phyloP scores from a whole-genome alignment of 2,888 invertebrate species.

The Thereva unica region DNA sequence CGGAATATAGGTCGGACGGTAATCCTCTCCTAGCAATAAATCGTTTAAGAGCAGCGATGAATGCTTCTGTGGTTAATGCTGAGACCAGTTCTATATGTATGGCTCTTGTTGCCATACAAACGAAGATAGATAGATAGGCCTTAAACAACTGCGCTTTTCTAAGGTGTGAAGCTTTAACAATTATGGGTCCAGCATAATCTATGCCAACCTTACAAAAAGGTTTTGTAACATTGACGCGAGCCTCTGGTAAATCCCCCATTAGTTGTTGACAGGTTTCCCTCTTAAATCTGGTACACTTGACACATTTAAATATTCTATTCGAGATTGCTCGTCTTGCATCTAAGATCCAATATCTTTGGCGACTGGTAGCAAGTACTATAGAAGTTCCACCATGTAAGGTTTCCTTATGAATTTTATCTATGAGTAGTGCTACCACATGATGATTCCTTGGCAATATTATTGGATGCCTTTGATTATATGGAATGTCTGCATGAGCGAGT shows the following conservation, averaged over 20 bases:
- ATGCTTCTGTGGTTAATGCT: too few species aligned
- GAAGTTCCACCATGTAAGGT: slow-evolving; percentile 43
- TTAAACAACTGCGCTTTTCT: neutral
- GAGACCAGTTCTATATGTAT: neutral
- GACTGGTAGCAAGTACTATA: slow-evolving; percentile 32
- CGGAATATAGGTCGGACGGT: too few species aligned
- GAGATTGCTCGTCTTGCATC: slow-evolving; percentile 26
- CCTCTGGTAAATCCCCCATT: neutral
- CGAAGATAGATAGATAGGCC: slow-evolving; percentile 1
- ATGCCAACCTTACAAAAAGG: neutral
- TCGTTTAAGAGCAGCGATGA: too few species aligned
- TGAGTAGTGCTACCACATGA: neutral
- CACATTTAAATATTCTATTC: slow-evolving; percentile 34
- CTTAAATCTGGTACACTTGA: slow-evolving; percentile 23
- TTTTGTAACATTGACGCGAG: too few species aligned
- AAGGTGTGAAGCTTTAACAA: neutral
- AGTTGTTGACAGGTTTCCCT: too few species aligned
- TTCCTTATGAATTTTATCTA: slow-evolving; percentile 22
- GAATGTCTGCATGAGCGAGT: too few species aligned
- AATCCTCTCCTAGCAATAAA: too few species aligned
- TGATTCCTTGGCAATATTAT: too few species aligned
- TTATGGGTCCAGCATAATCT: neutral
- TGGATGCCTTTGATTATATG: too few species aligned
- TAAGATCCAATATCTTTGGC: slow-evolving; percentile 44
- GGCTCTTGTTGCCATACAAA: neutral